Base-by-base conservation (phyloP, 2,888 invertebrate genomes). In the Melangyna quadrimaculata region DNA sequence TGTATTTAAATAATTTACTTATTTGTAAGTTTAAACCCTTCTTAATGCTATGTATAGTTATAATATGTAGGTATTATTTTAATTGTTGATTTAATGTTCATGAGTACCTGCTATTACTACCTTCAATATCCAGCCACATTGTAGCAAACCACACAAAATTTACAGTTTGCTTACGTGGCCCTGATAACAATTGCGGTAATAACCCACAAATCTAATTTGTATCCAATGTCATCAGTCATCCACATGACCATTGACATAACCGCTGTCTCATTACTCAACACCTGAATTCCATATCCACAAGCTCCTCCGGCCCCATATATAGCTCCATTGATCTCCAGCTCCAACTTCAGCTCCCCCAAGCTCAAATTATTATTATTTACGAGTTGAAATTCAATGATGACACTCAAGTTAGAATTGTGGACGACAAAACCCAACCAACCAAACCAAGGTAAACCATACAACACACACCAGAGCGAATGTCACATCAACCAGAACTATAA, bases 151-250 rank as follows among this genome's bases (percentile, higher is more conserved):
- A 29, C 43, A 72, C 24, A 72, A 35, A 45, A 57, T 59, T 35
- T 59, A 59, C 59, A 72, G n/a, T 43, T 43, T 63, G 63, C 63
- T 43, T 59, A 32, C 22, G 48, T 59, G 37, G 51, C 51, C 45
- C 48, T 19, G 37, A 69, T 59, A 51, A 73, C 74, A 74, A 67
- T 74, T 77, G 65, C 72, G 32, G 72, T 73, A 55, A 75, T 80
- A 61, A 55, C 74, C 69, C 80, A 63, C 80, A 74, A 80, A 80
- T 80, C 74, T 74, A 80, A 80, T 80, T 80, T 80, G 75, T 80
- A 74, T 70, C 80, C 70, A 35, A 45, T 74, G 69, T 80, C 80
- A 80, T 75, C 75, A 75, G 61, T 75, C 80, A 80, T 63, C 80
- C 67, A 32, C 72, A 71, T 81, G 75, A 77, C 70, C 77, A 81